phyloP scores from a whole-genome alignment of 1,140 invertebrate species.

The Pseudomyrmex flavicornis region DNA sequence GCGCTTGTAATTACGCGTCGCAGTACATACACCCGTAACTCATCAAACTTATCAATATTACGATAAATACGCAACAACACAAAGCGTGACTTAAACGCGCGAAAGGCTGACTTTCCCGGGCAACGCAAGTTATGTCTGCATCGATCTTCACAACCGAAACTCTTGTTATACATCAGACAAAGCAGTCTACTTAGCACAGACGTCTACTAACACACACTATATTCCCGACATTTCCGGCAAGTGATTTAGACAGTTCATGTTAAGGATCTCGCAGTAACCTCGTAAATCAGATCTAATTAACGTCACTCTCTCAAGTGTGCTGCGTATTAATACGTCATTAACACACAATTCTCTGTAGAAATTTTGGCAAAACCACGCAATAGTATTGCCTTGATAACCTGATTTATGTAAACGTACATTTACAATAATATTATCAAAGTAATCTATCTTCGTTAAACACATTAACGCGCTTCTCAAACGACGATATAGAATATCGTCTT shows the following conservation, averaged over 20 bases:
- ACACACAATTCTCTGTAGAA: background rate
- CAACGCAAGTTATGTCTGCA: background rate
- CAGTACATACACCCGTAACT: background rate
- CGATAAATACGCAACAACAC: background rate
- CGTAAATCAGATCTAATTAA: slow-evolving; percentile 55
- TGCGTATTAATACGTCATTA: background rate
- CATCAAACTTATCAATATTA: background rate
- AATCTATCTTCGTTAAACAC: background rate
- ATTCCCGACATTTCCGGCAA: slow-evolving; percentile 55
- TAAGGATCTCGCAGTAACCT: slow-evolving; percentile 42
- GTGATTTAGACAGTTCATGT: slow-evolving; percentile 52
- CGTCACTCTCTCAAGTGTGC: background rate
- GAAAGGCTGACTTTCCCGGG: background rate
- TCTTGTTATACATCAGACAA: slow-evolving; percentile 40
- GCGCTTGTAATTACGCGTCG: too few species aligned
- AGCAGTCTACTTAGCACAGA: slow-evolving; percentile 49
- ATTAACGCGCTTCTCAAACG: too few species aligned
- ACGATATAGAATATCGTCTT: background rate
- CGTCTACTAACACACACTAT: slow-evolving; percentile 12
- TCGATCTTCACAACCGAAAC: slow-evolving; percentile 30
- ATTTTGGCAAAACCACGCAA: too few species aligned
- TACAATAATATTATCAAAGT: background rate
- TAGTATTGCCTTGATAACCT: too few species aligned
- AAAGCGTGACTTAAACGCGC: background rate
- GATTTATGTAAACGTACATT: background rate